A percentile compares a stretch with the other conserved stretches of the same genome.
phyloP scores from a whole-genome alignment of 2,888 invertebrate genomes.

The Scaptomyza cyrtandrae region DNA sequence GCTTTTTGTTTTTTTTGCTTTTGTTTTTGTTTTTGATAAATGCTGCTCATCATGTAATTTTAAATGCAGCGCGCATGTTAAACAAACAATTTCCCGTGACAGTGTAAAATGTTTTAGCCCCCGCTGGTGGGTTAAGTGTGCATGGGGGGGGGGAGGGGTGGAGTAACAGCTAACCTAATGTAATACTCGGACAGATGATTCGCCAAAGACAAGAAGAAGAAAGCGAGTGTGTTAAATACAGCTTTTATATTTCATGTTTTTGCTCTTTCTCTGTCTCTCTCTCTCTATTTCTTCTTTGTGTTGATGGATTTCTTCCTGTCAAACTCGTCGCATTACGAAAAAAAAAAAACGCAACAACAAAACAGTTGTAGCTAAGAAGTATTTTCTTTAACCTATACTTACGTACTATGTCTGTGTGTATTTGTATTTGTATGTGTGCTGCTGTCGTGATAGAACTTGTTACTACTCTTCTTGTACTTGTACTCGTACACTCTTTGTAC shows the following conservation, averaged over 20 bases:
- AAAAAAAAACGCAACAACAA: conserved; percentile 21
- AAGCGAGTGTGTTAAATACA: conserved; percentile 77
- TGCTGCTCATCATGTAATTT: conserved; percentile 79
- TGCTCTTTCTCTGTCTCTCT: no score
- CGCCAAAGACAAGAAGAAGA: conserved; percentile 37
- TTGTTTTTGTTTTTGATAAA: conserved; percentile 66
- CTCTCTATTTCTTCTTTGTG: neutral
- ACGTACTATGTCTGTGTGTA: neutral
- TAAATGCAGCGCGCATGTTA: conserved; percentile 78
- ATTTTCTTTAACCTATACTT: conserved; percentile 12
- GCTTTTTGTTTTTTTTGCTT: no score
- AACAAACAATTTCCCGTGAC: conserved; percentile 79
- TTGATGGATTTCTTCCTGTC: conserved; percentile 80
- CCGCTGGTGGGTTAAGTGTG: conserved; percentile 2
- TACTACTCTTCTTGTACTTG: conserved; percentile 14
- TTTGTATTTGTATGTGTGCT: conserved; percentile 42
- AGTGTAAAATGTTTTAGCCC: conserved; percentile 67
- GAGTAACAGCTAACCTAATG: conserved; percentile 40
- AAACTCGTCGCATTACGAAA: conserved; percentile 34
- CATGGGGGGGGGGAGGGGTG: neutral
- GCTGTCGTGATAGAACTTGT: conserved; percentile 60
- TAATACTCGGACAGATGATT: conserved; percentile 27
- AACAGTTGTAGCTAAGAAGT: conserved; percentile 39
- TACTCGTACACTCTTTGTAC: conserved; percentile 15
- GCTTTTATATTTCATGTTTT: conserved; percentile 64